Conservation (phyloP, 2,113 vertebrate species). For the Ciconia maguari region DNA sequence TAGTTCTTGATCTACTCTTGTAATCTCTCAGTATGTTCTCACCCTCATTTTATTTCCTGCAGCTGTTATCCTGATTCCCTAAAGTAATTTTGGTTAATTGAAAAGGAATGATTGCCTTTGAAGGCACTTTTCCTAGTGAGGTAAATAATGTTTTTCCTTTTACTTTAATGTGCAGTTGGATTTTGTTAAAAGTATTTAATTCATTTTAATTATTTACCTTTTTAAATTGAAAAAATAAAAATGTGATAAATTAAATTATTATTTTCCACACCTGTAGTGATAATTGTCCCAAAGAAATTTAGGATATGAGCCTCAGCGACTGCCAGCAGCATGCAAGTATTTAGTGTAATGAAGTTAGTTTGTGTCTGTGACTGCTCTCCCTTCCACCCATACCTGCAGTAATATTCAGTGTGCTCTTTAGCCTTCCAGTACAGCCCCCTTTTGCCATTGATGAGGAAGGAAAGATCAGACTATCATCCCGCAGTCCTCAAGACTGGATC, state of each 20-base stretch:
- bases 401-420: not conserved
- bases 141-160: not conserved
- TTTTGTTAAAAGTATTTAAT: not conserved
- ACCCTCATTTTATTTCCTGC: not conserved
- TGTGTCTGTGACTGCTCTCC: not conserved
- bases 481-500: not conserved
- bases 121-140: not conserved
- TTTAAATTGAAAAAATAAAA: not conserved
- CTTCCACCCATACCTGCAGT: not conserved
- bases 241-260: not conserved
- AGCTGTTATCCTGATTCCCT: constrained; percentile 34
- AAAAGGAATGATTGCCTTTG: constrained; percentile 29
- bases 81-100: constrained; percentile 27
- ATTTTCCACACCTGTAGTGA: not conserved
- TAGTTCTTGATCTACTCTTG: not conserved
- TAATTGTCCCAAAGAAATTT: not conserved
- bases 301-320: not conserved
- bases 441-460: not conserved
- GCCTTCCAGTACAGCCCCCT: not conserved
- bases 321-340: not conserved
- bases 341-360: not conserved
- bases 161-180: not conserved
- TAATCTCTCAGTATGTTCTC: not conserved
- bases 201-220: not conserved
- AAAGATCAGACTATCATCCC: not conserved